Base-by-base conservation (phyloP, 2,888 invertebrate genomes). In the Mesopsocus fuscifrons region DNA sequence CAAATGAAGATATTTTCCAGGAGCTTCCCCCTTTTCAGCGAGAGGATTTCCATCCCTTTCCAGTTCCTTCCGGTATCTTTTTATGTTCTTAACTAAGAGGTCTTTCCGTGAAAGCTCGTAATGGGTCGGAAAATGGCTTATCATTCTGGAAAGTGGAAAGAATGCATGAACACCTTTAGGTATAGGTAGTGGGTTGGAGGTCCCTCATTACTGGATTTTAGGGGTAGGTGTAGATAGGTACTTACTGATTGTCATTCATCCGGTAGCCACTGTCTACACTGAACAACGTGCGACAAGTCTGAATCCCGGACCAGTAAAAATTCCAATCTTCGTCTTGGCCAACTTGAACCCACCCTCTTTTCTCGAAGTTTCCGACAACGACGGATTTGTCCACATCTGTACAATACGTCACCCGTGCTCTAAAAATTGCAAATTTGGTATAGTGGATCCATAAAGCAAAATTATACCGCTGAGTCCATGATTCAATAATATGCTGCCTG, bases 111-210 rank as follows among this genome's bases (percentile, higher is more conserved):
- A 91, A 43, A 95, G 64, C 59, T 95, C 94, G 55, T 89, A 87
- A 58, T 92, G 91, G 61, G 91, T 95, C 1, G 94, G 92, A 59
- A 91, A 95, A 60, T 95, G 94, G 63, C 92, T 94, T 49, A 94
- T 88, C 44, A 88, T 72, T 64, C 81, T 81, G 52, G 41, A 57
- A n/a, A 53, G 46, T 38, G 41, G 34, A 49, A 26, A 38, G 6
- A 41, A 17, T 33, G 20, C 2, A 18, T n/a, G 17, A 26, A 23
- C 3, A 35, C 5, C 4, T 44, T 3, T 11, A 15, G 1, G 8
- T 11, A n/a, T 15, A n/a, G n/a, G n/a, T 11, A 30, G 9, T 9
- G 30, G n/a, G n/a, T n/a, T 30, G n/a, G 30, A 30, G 30, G 30
- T 30, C 30, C n/a, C n/a, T 30, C n/a, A n/a, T n/a, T n/a, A n/a